phyloP scores from a whole-genome alignment of 1,140 invertebrate genomes.

The Ostrea denselamellosa region DNA sequence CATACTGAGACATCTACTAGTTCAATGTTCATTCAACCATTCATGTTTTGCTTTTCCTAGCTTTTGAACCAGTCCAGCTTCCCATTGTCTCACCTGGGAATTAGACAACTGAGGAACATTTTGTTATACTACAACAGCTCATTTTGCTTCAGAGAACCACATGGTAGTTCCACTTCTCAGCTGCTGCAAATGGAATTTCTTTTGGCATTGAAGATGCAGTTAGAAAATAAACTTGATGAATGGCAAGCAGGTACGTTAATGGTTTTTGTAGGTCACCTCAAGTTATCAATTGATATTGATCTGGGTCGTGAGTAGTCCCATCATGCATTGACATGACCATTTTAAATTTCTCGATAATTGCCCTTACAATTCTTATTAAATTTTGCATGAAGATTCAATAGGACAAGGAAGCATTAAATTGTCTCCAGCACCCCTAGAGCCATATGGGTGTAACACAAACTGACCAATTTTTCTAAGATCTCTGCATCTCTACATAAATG shows the following conservation, averaged over 20 bases:
- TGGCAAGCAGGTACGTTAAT: slow-evolving; percentile 69
- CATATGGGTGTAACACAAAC: too few relatives aligned
- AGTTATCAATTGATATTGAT: too few relatives aligned
- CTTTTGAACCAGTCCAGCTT: slow-evolving; percentile 49
- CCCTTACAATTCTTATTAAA: not conserved
- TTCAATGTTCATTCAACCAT: too few relatives aligned
- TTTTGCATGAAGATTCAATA: too few relatives aligned
- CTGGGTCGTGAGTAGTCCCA: too few relatives aligned
- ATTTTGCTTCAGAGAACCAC: slow-evolving; percentile 28
- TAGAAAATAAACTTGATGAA: slow-evolving; percentile 67
- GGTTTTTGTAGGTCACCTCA: too few relatives aligned
- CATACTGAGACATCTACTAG: too few relatives aligned
- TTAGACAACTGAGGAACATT: slow-evolving; percentile 72
- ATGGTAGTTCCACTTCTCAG: slow-evolving; percentile 42
- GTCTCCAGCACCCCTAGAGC: too few relatives aligned
- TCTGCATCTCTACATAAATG: too few relatives aligned
- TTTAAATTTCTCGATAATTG: not conserved
- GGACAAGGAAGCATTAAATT: too few relatives aligned
- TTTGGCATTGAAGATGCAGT: slow-evolving; percentile 62
- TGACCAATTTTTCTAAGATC: too few relatives aligned
- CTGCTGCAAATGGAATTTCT: slow-evolving; percentile 72
- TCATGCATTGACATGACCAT: too few relatives aligned
- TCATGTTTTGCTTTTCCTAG: slow-evolving; percentile 5
- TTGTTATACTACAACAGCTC: slow-evolving; percentile 65
- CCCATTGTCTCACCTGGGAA: slow-evolving; percentile 53